A percentile compares a stretch with the other conserved stretches of the same genome.
These are phyloP conservation scores for Trachemys scripta DNA, from an alignment of 2,113 vertebrate species.

Conservation along the genomic window DNA sequence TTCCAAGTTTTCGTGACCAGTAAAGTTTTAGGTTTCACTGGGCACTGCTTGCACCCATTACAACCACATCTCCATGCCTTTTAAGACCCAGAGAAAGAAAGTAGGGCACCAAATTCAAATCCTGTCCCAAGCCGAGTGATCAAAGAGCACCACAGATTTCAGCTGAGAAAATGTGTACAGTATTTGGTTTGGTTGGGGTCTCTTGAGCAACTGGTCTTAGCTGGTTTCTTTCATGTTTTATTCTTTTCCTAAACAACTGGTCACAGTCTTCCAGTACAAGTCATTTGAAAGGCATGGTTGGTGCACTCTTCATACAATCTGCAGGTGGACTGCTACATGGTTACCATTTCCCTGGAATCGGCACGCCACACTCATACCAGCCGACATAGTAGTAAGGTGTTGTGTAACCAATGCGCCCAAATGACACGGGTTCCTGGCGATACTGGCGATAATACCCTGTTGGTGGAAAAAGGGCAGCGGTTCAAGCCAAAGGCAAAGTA, in stretches of 20 bases:
- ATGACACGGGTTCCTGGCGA: constrained; percentile 93
- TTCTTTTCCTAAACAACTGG: constrained; percentile 19
- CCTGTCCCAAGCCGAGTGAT: constrained; percentile 48
- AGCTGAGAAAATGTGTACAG: constrained; percentile 45
- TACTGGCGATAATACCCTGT: constrained; percentile 94
- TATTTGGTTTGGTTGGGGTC: not conserved
- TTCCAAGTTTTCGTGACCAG: constrained; percentile 50
- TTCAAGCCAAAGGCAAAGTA: not conserved
- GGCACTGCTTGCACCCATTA: not conserved
- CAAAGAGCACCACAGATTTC: constrained; percentile 65
- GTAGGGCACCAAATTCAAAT: constrained; percentile 23
- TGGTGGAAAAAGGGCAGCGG: not conserved
- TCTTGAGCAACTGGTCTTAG: constrained; percentile 37
- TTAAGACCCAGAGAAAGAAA: constrained; percentile 53
- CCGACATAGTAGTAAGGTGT: constrained; percentile 93
- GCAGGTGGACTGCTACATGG: constrained; percentile 4
- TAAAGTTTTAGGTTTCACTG: constrained; percentile 48
- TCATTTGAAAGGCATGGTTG: not conserved
- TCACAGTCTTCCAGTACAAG: constrained; percentile 53
- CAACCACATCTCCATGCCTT: constrained; percentile 4
- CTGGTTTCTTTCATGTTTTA: not conserved
- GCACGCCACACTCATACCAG: constrained; percentile 98
- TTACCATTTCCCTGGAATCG: constrained; percentile 98
- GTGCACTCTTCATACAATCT: not conserved
- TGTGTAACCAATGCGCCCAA: constrained; percentile 91